Evolutionary conservation across 2,888 invertebrate species (phyloP), one percentile per base, ranked within the genome.

Genomic region (Coenonympha arcania): DNA sequence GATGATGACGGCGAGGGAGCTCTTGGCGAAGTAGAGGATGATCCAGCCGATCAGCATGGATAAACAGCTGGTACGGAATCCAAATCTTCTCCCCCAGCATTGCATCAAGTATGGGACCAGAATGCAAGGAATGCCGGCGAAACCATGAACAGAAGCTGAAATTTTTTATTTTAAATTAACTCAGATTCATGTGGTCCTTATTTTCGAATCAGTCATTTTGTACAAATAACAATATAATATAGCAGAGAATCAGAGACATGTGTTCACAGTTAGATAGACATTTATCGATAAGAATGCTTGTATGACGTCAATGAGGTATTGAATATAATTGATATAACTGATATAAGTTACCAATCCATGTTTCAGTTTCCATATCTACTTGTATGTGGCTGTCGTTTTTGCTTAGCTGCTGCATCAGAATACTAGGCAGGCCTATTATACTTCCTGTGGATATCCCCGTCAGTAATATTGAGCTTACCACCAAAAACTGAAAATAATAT

Each of bases 351-450:
- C 63, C 54, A 8, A 64, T 46, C 62, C 62, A 63, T 16, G 60
- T 54, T 9, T 52, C 58, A 39, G 55, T 55, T 19, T 63, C 54
- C 6, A 55, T 47, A 41, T 56, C 59, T 4, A 61, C 36, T 6
- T 54, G 50, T 6, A 48, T 55, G 4, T 56, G 55, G 37, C 57
- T 61, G 4, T 54, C 54, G 20, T 55, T 56, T 6, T 36, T 44
- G 37, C 57, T 56, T 8, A 63, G 37, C 31, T 63, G 62, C 8
- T 61, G 58, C 6, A 63, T 41, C n/a, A 56, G 24, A 1, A 63
- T 57, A 1, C 62, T 61, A 0, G 61, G 56, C 0, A 50, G 26
- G 0, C 62, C 63, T 3, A 58, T 13, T 1, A 30, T 16, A 16
- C 33, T 61, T 2, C 16, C 63, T 48, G 19, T 40, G 6, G 31